Base-by-base conservation (phyloP, 1,140 invertebrate genomes). In the Megalonaias nervosa region DNA sequence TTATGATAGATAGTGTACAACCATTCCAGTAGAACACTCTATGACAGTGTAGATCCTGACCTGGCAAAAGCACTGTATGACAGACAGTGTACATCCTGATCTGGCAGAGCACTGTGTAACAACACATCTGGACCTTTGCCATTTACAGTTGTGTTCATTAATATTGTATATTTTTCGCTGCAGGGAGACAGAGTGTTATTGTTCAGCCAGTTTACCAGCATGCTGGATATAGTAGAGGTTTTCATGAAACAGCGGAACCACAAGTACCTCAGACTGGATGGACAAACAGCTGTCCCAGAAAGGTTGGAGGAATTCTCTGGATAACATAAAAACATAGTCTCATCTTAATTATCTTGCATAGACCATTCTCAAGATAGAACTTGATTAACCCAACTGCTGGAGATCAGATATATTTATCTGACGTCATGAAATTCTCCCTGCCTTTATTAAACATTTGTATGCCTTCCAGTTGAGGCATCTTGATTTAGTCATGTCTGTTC, bases 201-300 rank as follows among this genome's bases (percentile, higher is more conserved):
- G 66, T 99, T 99, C 92, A 98, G 96, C 88, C 97, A 99, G 92
- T 98, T 98, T 91, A 95, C 96, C 6, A 96, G 97, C 92, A 93
- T 98, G 91, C 92, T 99, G 86, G 96, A 98, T 90, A 94, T 99
- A 77, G 74, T 91, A 59, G 90, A 91, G 77, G 84, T 86, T 15
- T 91, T 86, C 82, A 66, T 91, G 38, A 85, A 89, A 59, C 59
- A 81, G 57, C 82, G 83, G 66, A 76, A 84, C 6, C 84, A 90
- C 82, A 84, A 82, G 48, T 92, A 86, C 75, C 21, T 91, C 61
- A 77, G 91, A 66, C 82, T 92, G 12, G 91, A 92, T 81, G 91
- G 91, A 6, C 81, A 82, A 16, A 92, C 91, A 55, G 87, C 90
- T 14, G 90, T 91, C 23, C 80, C 77, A 13, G 91, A 90, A 66